Evolutionary conservation across 2,113 vertebrate species (phyloP).

Genomic region (Phrynosoma blainvillii): DNA sequence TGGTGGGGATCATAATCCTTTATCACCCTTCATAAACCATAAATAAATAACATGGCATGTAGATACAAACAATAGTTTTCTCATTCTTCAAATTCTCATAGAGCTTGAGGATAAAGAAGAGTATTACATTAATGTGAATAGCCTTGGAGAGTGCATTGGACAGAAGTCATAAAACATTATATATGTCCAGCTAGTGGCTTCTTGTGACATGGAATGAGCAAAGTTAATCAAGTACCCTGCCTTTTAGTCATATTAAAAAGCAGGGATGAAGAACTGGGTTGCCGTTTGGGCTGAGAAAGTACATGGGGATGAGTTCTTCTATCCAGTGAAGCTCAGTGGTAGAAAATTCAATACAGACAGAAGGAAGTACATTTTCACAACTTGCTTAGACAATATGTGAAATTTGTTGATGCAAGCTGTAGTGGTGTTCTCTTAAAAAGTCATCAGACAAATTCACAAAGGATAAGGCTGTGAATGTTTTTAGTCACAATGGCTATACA

Average conservation of each 20-base stretch:
- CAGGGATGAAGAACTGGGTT: neutral
- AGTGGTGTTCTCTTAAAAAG: neutral
- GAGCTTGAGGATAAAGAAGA: neutral
- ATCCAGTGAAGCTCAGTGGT: too few species aligned
- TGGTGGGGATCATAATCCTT: neutral
- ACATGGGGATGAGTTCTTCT: too few species aligned
- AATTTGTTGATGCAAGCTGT: neutral
- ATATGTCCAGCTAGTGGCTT: neutral
- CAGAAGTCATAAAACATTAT: neutral
- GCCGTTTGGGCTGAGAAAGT: neutral
- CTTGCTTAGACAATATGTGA: neutral
- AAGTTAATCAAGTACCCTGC: neutral
- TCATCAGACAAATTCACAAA: neutral
- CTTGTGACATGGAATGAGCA: neutral
- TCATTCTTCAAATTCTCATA: constrained; percentile 13
- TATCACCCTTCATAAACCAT: neutral
- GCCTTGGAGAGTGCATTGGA: neutral
- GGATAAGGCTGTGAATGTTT: neutral
- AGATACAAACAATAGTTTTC: constrained; percentile 11
- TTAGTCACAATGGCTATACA: neutral
- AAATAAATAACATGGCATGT: neutral
- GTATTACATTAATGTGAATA: neutral
- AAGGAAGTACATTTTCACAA: neutral
- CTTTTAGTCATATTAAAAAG: neutral
- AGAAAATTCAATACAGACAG: neutral